Evolutionary conservation across 2,888 invertebrate species (phyloP).

Genomic region (Cyaniris semiargus): DNA sequence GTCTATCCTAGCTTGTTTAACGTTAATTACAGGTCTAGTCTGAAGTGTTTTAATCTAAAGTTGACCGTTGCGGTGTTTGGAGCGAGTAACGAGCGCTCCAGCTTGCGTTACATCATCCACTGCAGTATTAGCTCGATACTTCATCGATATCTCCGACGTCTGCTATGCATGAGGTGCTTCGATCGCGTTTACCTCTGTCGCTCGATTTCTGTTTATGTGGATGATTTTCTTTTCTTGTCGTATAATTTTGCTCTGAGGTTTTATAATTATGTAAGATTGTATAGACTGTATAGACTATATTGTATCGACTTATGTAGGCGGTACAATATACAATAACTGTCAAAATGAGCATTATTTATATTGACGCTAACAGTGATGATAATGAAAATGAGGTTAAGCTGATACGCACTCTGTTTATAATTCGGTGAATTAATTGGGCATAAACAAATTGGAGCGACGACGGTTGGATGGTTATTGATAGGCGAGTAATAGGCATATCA

Average conservation of each 20-base stretch:
- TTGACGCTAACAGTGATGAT: background rate
- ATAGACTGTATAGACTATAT: background rate
- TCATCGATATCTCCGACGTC: constrained; percentile 29
- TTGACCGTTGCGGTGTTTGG: constrained; percentile 36
- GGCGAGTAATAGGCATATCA: constrained; percentile 43
- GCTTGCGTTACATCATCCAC: constrained; percentile 53
- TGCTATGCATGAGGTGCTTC: background rate
- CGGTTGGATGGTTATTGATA: constrained; percentile 30
- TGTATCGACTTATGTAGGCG: background rate
- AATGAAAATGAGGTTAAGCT: constrained; percentile 26
- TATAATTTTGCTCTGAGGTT: background rate
- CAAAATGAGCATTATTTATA: background rate
- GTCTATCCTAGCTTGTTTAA: background rate
- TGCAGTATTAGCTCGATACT: constrained; percentile 42
- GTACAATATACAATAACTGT: background rate
- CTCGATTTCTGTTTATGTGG: background rate
- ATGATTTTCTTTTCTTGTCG: background rate
- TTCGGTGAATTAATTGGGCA: constrained; percentile 31
- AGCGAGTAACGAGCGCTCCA: constrained; percentile 49
- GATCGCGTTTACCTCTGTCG: background rate
- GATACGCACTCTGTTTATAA: constrained; percentile 15
- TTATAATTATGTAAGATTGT: background rate
- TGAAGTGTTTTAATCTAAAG: constrained; percentile 25
- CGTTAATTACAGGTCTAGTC: background rate
- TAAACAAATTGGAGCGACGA: constrained; percentile 33